Conservation (phyloP, 2,888 invertebrate species). For the Disparrhopalites patrizii region DNA sequence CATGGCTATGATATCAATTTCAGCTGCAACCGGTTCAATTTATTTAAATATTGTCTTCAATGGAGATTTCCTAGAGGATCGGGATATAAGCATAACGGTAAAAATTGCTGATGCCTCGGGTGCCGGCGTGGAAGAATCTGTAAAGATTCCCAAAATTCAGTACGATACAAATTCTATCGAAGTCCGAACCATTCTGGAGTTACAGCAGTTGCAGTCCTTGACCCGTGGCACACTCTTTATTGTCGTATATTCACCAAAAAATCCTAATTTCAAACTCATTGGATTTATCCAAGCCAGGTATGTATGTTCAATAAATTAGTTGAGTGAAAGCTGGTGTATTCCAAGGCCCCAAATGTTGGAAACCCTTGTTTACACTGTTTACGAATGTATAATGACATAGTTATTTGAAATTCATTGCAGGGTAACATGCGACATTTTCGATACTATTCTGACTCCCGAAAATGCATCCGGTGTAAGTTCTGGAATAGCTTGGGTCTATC, state of each 20-base stretch:
- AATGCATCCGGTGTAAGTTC: slow-evolving; percentile 37
- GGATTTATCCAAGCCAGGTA: slow-evolving; percentile 54
- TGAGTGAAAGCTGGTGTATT: too few relatives aligned
- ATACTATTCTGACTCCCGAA: slow-evolving; percentile 45
- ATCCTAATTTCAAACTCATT: slow-evolving; percentile 61
- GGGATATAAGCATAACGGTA: slow-evolving; percentile 46
- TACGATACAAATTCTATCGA: slow-evolving; percentile 63
- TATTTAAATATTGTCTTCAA: slow-evolving; percentile 77
- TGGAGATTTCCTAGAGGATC: slow-evolving; percentile 61
- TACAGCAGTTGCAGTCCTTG: slow-evolving; percentile 69
- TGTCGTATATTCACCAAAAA: slow-evolving; percentile 65
- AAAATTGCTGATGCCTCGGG: slow-evolving; percentile 46
- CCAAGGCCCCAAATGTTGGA: too few relatives aligned
- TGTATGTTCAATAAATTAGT: too few relatives aligned
- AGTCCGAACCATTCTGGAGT: slow-evolving; percentile 71
- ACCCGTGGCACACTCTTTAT: slow-evolving; percentile 72
- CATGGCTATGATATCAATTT: slow-evolving; percentile 78
- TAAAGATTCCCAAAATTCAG: slow-evolving; percentile 46
- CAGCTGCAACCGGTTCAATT: slow-evolving; percentile 65
- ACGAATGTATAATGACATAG: neutral
- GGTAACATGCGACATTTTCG: slow-evolving; percentile 48
- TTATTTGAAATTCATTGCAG: slow-evolving; percentile 30
- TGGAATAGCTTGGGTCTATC: slow-evolving; percentile 48
- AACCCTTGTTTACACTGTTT: neutral
- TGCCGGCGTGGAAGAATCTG: slow-evolving; percentile 43